Evolutionary conservation across 2,888 invertebrate genomes (phyloP).

Genomic region (Tuta absoluta): DNA sequence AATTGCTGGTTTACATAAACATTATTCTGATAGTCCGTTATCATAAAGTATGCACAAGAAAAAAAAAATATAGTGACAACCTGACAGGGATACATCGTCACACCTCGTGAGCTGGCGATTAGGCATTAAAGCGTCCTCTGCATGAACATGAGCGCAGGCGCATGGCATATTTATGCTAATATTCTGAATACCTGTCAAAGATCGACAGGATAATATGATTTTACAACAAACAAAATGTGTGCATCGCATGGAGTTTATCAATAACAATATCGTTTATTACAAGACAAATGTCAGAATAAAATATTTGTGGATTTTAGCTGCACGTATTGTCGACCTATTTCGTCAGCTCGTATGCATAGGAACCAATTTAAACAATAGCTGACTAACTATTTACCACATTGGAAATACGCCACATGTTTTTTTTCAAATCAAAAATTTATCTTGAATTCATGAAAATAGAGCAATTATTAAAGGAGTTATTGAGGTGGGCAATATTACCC

Average conservation of each 20-base stretch:
- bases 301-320: not conserved
- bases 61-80: not conserved
- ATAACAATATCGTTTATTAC: not conserved
- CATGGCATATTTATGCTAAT: slow-evolving; percentile 27
- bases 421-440: too few relatives aligned
- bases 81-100: not conserved
- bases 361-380: too few relatives aligned
- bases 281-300: not conserved
- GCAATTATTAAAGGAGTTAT: too few relatives aligned
- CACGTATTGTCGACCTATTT: too few relatives aligned
- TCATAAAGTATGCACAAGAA: not conserved
- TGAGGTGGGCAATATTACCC: too few relatives aligned
- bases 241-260: not conserved
- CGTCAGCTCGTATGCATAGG: too few relatives aligned
- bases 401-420: too few relatives aligned
- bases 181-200: not conserved
- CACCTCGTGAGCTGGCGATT: slow-evolving; percentile 16
- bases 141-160: slow-evolving; percentile 7
- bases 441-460: too few relatives aligned
- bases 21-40: too few relatives aligned
- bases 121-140: not conserved
- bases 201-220: not conserved
- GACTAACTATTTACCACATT: too few relatives aligned
- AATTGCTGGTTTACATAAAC: too few relatives aligned
- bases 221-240: not conserved